A percentile compares a stretch with the other conserved stretches of the same genome.
Conservation (phyloP, 2,113 vertebrate genomes). For the Passer montanus region DNA sequence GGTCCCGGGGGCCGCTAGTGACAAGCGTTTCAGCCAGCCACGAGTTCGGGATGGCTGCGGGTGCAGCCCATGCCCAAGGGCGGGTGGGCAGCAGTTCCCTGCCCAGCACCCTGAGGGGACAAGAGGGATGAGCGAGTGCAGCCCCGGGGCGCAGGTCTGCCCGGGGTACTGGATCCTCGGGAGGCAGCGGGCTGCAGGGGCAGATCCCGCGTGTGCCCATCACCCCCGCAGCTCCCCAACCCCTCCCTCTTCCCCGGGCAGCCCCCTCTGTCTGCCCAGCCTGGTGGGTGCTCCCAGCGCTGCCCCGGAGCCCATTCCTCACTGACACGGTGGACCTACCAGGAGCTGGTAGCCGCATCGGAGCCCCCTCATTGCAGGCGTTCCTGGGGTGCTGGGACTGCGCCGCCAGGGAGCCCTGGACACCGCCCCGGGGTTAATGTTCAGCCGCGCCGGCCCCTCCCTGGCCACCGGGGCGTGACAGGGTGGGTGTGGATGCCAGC, state of each 20-base stretch:
- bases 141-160: rapidly evolving
- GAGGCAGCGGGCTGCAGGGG: neutral
- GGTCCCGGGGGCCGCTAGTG: neutral
- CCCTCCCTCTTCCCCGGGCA: neutral
- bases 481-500: neutral
- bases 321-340: neutral
- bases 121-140: neutral
- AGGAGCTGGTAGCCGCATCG: neutral
- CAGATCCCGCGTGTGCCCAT: neutral
- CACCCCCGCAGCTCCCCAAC: neutral
- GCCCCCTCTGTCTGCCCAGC: rapidly evolving
- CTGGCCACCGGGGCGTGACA: rapidly evolving
- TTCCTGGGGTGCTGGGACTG: neutral
- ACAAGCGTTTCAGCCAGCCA: neutral
- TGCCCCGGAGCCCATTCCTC: neutral
- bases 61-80: neutral
- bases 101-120: neutral
- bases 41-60: rapidly evolving
- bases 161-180: too few species aligned
- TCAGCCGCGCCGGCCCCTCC: neutral
- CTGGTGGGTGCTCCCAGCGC: rapidly evolving
- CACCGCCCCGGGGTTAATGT: neutral
- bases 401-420: rapidly evolving
- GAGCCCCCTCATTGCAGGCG: neutral
- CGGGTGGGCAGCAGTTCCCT: neutral